Evolutionary conservation across 2,888 invertebrate genomes (phyloP), one percentile per base, ranked within the genome.

Genomic region (Hedya salicella): DNA sequence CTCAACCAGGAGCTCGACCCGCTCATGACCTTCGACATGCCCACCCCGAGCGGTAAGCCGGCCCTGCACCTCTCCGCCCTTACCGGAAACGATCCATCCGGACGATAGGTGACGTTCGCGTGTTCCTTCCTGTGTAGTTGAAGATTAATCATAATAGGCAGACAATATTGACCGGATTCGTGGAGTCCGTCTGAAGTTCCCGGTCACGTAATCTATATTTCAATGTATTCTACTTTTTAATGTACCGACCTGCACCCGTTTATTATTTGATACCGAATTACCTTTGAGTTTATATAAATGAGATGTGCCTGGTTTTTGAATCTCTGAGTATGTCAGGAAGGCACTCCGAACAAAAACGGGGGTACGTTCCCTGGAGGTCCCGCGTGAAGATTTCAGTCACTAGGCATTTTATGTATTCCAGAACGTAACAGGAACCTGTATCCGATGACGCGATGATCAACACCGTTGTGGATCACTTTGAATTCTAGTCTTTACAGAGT

Each of bases 1-100:
- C 73, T 89, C 76, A 93, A 94, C 80, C 82, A 86, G 63, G 96
- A 96, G 80, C 93, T 96, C 78, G 96, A 96, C 81, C 93, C 95
- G 61, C 93, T 96, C 75, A 93, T 96, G 82, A 93, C 91, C 78
- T 95, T 94, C 82, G 95, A 96, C 78, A 95, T 95, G 94, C 87
- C 95, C 74, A 87, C 94, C 81, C 94, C 95, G 1, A 40, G 52
- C 91, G 94, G 92, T 89, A 62, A 75, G 87, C 80, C 71, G 32
- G 11, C 36, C 40, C 32, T 11, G 13, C 52, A 40, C 19, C 36
- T 19, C 36, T n/a, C n/a, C n/a, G n/a, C n/a, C n/a, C n/a, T n/a
- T n/a, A n/a, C n/a, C n/a, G n/a, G n/a, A n/a, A n/a, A n/a, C n/a
- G n/a, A n/a, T 25, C 1, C 0, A 25, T 25, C 25, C 6, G 4